Conservation (phyloP, 2,113 vertebrate genomes). For the Campylomormyrus numenius region DNA sequence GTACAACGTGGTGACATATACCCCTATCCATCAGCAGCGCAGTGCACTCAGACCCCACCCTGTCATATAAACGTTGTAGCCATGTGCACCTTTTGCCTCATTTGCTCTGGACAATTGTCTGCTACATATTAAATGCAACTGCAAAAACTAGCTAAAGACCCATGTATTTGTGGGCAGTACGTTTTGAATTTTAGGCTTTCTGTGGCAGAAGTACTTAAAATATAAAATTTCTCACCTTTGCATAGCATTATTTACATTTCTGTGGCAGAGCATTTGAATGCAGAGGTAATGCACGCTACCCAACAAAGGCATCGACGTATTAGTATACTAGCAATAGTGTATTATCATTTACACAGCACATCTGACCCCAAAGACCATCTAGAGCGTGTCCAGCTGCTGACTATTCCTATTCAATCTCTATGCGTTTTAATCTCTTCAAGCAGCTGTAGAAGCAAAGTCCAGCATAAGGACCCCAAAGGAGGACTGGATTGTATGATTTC, state of each 20-base stretch:
- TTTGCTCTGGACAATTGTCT: background rate
- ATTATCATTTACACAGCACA: background rate
- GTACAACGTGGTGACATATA: background rate
- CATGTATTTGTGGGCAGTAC: background rate
- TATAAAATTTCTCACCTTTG: background rate
- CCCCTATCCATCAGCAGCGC: background rate
- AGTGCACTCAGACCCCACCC: background rate
- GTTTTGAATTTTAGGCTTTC: background rate
- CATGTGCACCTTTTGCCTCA: background rate
- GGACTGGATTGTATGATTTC: background rate
- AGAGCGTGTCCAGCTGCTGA: too few species aligned
- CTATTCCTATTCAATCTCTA: background rate
- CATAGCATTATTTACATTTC: background rate
- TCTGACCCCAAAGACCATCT: background rate
- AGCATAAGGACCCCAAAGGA: background rate
- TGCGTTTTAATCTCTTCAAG: background rate
- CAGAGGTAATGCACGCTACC: background rate
- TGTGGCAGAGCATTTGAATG: background rate
- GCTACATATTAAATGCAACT: background rate
- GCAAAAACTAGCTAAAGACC: background rate
- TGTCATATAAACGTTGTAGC: background rate
- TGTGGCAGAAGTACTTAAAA: background rate
- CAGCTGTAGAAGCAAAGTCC: background rate
- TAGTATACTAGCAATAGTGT: background rate
- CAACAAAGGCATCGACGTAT: background rate